Evolutionary conservation across 2,888 invertebrate genomes (phyloP).

Genomic region (Oligia fasciuncula): DNA sequence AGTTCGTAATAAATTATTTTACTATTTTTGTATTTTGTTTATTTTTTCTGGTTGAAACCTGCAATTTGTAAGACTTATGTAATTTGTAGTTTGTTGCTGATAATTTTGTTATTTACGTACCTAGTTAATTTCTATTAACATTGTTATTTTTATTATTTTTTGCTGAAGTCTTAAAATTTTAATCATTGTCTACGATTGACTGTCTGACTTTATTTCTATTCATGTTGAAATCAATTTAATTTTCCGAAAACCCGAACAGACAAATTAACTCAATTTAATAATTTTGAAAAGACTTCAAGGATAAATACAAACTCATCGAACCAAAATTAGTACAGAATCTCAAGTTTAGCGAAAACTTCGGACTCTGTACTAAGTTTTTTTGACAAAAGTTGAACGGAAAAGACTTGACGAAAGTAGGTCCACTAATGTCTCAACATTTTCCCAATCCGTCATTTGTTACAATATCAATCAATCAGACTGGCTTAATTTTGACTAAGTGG

Average conservation of each 20-base stretch:
- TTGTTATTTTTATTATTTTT: background rate
- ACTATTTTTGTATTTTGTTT: constrained; percentile 49
- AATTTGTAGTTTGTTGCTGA: background rate
- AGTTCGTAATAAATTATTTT: constrained; percentile 69
- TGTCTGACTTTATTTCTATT: background rate
- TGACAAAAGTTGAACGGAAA: background rate
- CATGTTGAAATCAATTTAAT: background rate
- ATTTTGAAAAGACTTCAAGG: background rate
- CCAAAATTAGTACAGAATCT: background rate
- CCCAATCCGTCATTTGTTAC: background rate
- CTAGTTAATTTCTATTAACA: too few relatives aligned
- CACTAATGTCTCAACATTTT: background rate
- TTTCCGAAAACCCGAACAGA: background rate
- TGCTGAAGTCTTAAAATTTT: background rate
- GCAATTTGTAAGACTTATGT: background rate
- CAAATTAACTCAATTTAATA: background rate
- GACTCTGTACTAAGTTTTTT: too few relatives aligned
- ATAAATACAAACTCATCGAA: background rate
- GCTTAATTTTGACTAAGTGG: background rate
- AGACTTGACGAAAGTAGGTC: background rate
- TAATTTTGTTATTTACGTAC: background rate
- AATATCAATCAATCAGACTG: background rate
- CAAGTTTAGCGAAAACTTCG: background rate
- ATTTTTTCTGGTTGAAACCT: constrained; percentile 47
- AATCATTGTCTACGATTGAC: background rate